These are phyloP conservation scores for Porphyrio hochstetteri DNA, from an alignment of 2,113 vertebrate genomes.

Conservation along the genomic window DNA sequence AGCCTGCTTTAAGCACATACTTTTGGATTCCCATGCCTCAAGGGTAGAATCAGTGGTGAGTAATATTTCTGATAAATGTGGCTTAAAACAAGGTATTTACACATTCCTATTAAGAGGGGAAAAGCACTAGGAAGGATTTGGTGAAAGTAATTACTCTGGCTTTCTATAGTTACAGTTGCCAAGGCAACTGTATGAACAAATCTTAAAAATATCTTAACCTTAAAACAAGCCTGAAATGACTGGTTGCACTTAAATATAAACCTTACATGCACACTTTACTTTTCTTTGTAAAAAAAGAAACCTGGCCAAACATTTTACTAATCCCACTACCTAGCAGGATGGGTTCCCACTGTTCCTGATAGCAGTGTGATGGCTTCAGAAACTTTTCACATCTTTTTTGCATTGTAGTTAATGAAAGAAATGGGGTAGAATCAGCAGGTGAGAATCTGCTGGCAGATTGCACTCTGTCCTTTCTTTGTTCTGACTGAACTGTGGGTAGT, in stretches of 20 bases:
- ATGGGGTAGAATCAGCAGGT: background rate
- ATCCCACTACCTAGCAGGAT: background rate
- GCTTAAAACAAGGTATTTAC: background rate
- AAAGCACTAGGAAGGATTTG: slow-evolving; percentile 41
- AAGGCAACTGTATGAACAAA: slow-evolving; percentile 47
- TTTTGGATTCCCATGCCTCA: background rate
- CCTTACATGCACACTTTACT: background rate
- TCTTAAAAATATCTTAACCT: slow-evolving; percentile 27
- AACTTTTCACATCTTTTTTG: background rate
- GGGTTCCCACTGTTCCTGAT: background rate
- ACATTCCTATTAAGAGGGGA: background rate
- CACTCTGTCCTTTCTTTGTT: background rate
- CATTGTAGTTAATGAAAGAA: background rate
- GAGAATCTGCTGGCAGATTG: background rate
- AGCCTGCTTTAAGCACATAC: background rate
- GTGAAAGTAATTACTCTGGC: slow-evolving; percentile 36
- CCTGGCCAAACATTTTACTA: background rate
- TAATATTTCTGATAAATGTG: background rate
- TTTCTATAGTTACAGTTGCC: slow-evolving; percentile 55
- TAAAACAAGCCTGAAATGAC: slow-evolving; percentile 33
- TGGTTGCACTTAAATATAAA: background rate
- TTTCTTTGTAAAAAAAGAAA: background rate
- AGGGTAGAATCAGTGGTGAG: background rate
- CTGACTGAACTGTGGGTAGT: background rate
- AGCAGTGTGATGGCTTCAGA: background rate